These are phyloP conservation scores for Pentamera pediparva DNA, from an alignment of 53 echinoderm and acorn worm species.

Conservation along the genomic window DNA sequence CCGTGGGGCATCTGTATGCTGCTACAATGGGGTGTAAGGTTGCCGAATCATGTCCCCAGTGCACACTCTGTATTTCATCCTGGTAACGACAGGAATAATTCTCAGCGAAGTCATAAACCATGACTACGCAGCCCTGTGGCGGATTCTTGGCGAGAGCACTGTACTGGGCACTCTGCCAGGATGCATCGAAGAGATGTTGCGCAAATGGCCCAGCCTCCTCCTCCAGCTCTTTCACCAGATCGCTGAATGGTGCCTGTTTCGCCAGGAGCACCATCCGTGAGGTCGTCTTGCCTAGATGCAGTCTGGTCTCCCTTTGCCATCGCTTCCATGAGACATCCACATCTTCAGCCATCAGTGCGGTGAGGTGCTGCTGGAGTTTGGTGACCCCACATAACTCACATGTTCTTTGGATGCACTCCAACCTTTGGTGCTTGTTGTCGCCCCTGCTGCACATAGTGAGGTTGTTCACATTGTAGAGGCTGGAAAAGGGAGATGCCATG, in stretches of 20 bases:
- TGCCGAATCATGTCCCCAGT: slow-evolving; percentile 58
- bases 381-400: slow-evolving; percentile 38
- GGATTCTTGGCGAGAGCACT: neutral
- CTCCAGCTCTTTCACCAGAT: slow-evolving; percentile 26
- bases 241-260: slow-evolving; percentile 1
- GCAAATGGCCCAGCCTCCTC: slow-evolving; percentile 10
- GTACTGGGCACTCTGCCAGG: slow-evolving; percentile 46
- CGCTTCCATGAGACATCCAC: slow-evolving; percentile 24
- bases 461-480: slow-evolving; percentile 19
- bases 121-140: slow-evolving; percentile 19
- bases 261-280: slow-evolving; percentile 8
- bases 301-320: slow-evolving; percentile 14
- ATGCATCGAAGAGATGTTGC: slow-evolving; percentile 44
- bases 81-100: slow-evolving; percentile 44
- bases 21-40: slow-evolving; percentile 60
- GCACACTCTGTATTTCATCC: slow-evolving; percentile 59
- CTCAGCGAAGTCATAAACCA: slow-evolving; percentile 58
- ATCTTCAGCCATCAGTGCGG: neutral
- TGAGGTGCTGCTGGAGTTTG: neutral
- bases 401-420: slow-evolving; percentile 36
- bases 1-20: slow-evolving; percentile 31
- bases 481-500: neutral
- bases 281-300: neutral
- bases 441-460: slow-evolving; percentile 33
- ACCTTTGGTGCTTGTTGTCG: slow-evolving; percentile 11